phyloP scores from a whole-genome alignment of 1,140 invertebrate species.

The Drosophila rufa region DNA sequence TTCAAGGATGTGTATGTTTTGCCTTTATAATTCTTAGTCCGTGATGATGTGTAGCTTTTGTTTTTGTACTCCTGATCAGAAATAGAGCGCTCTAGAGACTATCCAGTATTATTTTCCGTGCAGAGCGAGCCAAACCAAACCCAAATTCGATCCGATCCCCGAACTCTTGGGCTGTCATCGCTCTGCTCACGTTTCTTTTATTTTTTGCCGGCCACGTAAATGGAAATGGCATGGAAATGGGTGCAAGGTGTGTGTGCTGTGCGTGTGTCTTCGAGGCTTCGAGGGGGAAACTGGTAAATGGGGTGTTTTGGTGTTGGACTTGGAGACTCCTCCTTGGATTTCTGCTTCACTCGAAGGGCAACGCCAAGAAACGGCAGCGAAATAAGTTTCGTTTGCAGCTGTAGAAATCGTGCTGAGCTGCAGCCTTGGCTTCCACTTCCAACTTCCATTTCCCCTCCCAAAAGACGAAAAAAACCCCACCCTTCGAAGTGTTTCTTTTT shows the following conservation, averaged over 20 bases:
- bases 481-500: slow-evolving; percentile 23
- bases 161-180: slow-evolving; percentile 23
- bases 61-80: neutral
- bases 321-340: slow-evolving; percentile 64
- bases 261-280: slow-evolving; percentile 10
- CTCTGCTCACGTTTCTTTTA: slow-evolving; percentile 63
- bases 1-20: too few relatives aligned
- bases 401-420: slow-evolving; percentile 74
- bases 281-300: slow-evolving; percentile 15
- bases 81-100: too few relatives aligned
- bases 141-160: slow-evolving; percentile 27
- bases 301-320: slow-evolving; percentile 7
- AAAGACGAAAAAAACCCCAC: neutral
- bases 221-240: slow-evolving; percentile 79
- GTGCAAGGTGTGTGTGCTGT: slow-evolving; percentile 60
- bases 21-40: too few relatives aligned
- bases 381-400: slow-evolving; percentile 59
- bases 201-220: slow-evolving; percentile 51
- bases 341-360: slow-evolving; percentile 60
- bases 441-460: neutral
- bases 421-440: slow-evolving; percentile 60
- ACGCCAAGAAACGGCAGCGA: slow-evolving; percentile 25
- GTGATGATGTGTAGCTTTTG: neutral
- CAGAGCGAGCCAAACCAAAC: slow-evolving; percentile 4
- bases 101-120: slow-evolving; percentile 5